A percentile compares a stretch with the other conserved stretches of the same genome.
phyloP scores from a whole-genome alignment of 2,888 invertebrate species.

The Autographa gamma region DNA sequence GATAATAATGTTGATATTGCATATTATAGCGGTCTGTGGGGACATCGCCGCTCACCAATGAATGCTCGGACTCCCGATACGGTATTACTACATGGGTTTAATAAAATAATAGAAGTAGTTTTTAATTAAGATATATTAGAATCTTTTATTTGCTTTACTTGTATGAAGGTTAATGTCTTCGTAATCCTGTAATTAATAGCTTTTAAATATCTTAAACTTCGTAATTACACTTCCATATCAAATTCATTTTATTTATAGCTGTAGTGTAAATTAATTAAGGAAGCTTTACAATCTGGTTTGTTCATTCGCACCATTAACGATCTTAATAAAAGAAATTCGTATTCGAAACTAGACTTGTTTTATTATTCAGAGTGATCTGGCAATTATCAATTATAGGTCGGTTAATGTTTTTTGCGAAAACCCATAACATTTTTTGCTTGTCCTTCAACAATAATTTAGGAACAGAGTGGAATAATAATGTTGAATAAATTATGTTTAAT shows the following conservation, averaged over 20 bases:
- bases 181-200: slow-evolving; percentile 6
- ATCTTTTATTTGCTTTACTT: background rate
- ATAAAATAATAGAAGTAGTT: background rate
- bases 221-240: background rate
- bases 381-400: slow-evolving; percentile 68
- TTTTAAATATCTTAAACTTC: background rate
- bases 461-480: slow-evolving; percentile 74
- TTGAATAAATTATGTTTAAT: slow-evolving; percentile 84
- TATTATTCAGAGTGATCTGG: slow-evolving; percentile 62
- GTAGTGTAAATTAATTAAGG: slow-evolving; percentile 15
- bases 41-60: slow-evolving; percentile 27
- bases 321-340: slow-evolving; percentile 25
- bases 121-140: background rate
- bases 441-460: slow-evolving; percentile 70
- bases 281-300: slow-evolving; percentile 9
- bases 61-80: slow-evolving; percentile 5
- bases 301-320: slow-evolving; percentile 2
- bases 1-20: slow-evolving; percentile 39
- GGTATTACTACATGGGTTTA: background rate
- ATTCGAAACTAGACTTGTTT: slow-evolving; percentile 40
- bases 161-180: slow-evolving; percentile 1
- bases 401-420: slow-evolving; percentile 62
- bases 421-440: slow-evolving; percentile 52
- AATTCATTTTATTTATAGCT: background rate
- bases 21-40: slow-evolving; percentile 26